A percentile compares a stretch with the other conserved stretches of the same genome.
Conservation (phyloP, 2,888 invertebrate species). For the Pterostichus madidus region DNA sequence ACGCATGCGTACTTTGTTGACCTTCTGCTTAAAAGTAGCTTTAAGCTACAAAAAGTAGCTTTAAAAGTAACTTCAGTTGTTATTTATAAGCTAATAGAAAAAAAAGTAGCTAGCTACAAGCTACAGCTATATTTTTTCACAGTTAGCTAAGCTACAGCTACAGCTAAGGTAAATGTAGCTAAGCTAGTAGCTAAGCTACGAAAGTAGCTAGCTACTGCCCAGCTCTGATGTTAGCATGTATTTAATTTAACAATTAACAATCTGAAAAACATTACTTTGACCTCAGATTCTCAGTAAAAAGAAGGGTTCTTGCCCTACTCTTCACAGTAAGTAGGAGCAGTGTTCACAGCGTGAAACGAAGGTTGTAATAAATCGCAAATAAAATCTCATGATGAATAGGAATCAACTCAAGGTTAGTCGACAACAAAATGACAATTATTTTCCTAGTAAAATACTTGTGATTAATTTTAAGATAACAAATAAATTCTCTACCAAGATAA, state of each 20-base stretch:
- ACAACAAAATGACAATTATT: constrained; percentile 40
- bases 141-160: too few relatives aligned
- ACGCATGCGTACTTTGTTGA: too few relatives aligned
- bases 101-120: too few relatives aligned
- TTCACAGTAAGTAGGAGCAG: constrained; percentile 15
- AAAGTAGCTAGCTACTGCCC: too few relatives aligned
- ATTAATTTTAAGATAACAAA: background rate
- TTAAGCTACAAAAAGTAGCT: too few relatives aligned
- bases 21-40: too few relatives aligned
- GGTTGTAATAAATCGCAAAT: constrained; percentile 43
- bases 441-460: constrained; percentile 6
- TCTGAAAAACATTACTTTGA: constrained; percentile 71
- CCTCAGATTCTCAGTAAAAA: background rate
- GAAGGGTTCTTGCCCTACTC: constrained; percentile 24
- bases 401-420: constrained; percentile 40
- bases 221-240: too few relatives aligned
- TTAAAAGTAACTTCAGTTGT: too few relatives aligned
- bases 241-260: background rate
- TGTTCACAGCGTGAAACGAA: constrained; percentile 26
- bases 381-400: constrained; percentile 28
- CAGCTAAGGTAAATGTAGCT: too few relatives aligned
- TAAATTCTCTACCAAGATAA: background rate
- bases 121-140: too few relatives aligned
- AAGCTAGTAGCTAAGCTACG: too few relatives aligned
- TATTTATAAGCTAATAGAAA: too few relatives aligned